Conservation (phyloP, 2,113 vertebrate species). For the Tupaia chinensis region DNA sequence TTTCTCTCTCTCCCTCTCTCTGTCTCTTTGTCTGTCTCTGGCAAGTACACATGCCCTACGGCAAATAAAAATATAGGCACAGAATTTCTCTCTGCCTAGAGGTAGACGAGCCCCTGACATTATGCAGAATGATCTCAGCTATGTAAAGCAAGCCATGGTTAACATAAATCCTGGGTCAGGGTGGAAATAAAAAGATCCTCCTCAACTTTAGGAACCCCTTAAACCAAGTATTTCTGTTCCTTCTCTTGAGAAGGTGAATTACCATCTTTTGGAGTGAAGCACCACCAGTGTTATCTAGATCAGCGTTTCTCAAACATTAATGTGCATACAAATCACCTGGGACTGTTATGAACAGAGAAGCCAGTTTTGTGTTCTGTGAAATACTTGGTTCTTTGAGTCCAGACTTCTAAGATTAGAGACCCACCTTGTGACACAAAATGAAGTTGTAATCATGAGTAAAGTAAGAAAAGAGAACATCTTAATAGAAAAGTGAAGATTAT, state of each 20-base stretch:
- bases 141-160: background rate
- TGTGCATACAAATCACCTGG: background rate
- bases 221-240: background rate
- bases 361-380: too few species aligned
- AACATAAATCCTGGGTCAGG: background rate
- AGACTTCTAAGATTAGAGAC: too few species aligned
- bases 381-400: too few species aligned
- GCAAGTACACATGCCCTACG: too few species aligned
- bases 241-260: slow-evolving; percentile 19
- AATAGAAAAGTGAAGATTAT: too few species aligned
- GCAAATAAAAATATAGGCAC: background rate
- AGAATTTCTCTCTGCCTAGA: background rate
- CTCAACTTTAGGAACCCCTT: background rate
- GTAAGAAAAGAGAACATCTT: too few species aligned
- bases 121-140: background rate
- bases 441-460: too few species aligned
- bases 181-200: background rate
- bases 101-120: background rate
- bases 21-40: too few species aligned
- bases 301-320: slow-evolving; percentile 38
- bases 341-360: background rate
- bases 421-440: too few species aligned
- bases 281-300: background rate
- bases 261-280: slow-evolving; percentile 17
- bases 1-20: too few species aligned